Conservation (phyloP, 1,140 invertebrate genomes). For the Aradophagus sp. region DNA sequence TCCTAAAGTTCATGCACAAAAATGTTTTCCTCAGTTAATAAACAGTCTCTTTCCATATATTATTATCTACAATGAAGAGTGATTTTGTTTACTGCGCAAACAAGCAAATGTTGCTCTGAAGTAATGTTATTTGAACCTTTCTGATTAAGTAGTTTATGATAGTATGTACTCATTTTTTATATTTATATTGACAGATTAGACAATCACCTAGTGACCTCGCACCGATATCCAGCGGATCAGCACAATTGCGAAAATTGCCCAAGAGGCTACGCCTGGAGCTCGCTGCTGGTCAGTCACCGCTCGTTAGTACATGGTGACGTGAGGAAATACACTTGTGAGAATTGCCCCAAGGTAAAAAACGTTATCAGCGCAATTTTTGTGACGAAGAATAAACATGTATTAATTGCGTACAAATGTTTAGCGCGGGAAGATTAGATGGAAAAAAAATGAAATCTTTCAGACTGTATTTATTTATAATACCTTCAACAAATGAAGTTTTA, state of each 20-base stretch:
- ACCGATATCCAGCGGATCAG: conserved; percentile 84
- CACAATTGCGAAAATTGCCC: conserved; percentile 90
- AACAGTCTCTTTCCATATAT: too few relatives aligned
- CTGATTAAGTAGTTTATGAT: too few relatives aligned
- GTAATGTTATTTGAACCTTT: too few relatives aligned
- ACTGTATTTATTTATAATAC: too few relatives aligned
- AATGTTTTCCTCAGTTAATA: too few relatives aligned
- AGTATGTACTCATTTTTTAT: conserved; percentile 7
- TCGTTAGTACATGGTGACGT: conserved; percentile 85
- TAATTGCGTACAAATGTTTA: conserved; percentile 48
- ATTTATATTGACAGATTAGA: conserved; percentile 80
- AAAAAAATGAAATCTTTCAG: too few relatives aligned
- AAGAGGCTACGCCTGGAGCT: conserved; percentile 86
- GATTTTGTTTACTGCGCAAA: too few relatives aligned
- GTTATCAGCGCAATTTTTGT: too few relatives aligned
- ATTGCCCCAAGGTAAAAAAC: conserved; percentile 87
- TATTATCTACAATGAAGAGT: too few relatives aligned
- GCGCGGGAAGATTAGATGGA: conserved; percentile 31
- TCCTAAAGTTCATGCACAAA: too few relatives aligned
- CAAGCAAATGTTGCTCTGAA: not conserved
- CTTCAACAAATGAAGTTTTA: too few relatives aligned
- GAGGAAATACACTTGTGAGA: conserved; percentile 92
- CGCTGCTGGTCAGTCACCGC: conserved; percentile 87
- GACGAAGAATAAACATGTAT: too few relatives aligned
- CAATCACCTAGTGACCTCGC: conserved; percentile 84